Evolutionary conservation across 2,888 invertebrate species (phyloP).

Genomic region (Linnaemya vulpina): DNA sequence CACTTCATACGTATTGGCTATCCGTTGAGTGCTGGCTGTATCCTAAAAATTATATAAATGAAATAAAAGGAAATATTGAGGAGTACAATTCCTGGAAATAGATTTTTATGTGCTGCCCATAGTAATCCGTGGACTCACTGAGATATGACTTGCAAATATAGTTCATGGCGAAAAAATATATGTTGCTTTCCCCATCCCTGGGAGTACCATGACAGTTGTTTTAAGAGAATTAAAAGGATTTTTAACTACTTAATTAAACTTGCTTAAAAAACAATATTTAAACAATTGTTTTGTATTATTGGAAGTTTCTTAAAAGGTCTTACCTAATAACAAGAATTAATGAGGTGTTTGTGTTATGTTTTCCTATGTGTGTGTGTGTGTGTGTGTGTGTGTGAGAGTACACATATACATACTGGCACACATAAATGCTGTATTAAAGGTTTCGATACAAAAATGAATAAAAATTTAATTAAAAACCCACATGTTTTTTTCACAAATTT

Average conservation of each 20-base stretch:
- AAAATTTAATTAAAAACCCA: slow-evolving; percentile 34
- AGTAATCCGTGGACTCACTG: no score
- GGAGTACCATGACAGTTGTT: no score
- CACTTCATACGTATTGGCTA: no score
- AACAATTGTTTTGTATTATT: not conserved
- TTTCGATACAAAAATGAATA: not conserved
- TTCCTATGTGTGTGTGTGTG: not conserved
- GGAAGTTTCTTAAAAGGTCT: not conserved
- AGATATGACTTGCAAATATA: no score
- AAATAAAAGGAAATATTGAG: no score
- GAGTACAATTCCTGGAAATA: no score
- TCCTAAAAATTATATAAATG: no score
- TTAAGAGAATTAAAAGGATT: no score
- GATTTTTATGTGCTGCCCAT: no score
- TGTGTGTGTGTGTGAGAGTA: not conserved
- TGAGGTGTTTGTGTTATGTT: not conserved
- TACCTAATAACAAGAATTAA: not conserved
- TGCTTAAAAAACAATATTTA: not conserved
- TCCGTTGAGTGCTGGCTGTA: no score
- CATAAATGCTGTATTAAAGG: not conserved
- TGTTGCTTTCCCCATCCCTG: no score
- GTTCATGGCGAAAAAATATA: no score
- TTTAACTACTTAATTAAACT: not conserved
- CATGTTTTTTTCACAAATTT: slow-evolving; percentile 25
- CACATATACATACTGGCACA: not conserved